Conservation (phyloP, 2,888 invertebrate genomes). For the Protula sp. region DNA sequence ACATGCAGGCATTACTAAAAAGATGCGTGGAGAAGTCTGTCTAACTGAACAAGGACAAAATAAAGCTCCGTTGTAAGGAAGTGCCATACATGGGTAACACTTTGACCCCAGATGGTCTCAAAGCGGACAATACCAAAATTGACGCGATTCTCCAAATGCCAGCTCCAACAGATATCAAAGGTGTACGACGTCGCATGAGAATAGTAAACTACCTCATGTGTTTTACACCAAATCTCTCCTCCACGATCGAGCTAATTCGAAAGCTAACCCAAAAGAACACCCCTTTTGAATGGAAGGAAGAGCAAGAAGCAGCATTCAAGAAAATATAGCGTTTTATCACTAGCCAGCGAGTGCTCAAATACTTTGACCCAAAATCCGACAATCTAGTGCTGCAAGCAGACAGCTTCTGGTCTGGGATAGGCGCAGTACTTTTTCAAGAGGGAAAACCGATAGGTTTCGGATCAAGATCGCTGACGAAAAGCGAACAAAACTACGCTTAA, state of each 20-base stretch:
- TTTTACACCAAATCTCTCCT: neutral
- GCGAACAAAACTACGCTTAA: constrained; percentile 2
- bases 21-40: neutral
- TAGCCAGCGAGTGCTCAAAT: neutral
- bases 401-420: neutral
- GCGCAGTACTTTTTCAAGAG: neutral
- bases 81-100: neutral
- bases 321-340: neutral
- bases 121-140: neutral
- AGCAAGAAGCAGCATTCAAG: neutral
- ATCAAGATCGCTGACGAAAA: neutral
- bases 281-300: neutral
- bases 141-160: neutral
- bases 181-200: neutral
- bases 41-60: constrained; percentile 1
- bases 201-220: neutral
- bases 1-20: neutral
- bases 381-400: neutral
- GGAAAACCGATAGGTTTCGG: neutral
- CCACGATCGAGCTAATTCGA: neutral
- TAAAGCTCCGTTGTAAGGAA: neutral
- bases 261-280: neutral
- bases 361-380: neutral
- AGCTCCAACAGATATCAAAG: neutral
- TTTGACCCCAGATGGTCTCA: neutral